Conservation (phyloP, 1,140 invertebrate species). For the Hylyphantes graminicola region DNA sequence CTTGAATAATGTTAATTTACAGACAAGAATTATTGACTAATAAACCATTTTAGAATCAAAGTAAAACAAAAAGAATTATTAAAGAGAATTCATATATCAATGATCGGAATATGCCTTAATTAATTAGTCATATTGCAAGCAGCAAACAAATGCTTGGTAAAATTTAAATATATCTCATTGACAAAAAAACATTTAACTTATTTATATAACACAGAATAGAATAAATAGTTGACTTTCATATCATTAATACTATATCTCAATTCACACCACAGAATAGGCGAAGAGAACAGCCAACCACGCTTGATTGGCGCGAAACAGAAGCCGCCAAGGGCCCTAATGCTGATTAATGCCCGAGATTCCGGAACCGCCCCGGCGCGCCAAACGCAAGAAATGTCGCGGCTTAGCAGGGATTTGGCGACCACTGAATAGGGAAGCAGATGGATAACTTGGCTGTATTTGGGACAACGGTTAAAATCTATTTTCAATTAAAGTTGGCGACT, state of each 20-base stretch:
- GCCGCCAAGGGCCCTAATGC: constrained; percentile 26
- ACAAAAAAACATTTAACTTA: too few species aligned
- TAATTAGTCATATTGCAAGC: too few species aligned
- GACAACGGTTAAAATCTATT: constrained; percentile 31
- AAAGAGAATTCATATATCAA: too few species aligned
- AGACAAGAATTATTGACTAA: too few species aligned
- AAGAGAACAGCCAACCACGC: constrained; percentile 22
- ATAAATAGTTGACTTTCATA: too few species aligned
- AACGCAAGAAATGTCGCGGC: constrained; percentile 45
- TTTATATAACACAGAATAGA: too few species aligned
- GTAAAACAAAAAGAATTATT: too few species aligned
- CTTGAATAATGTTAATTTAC: too few species aligned
- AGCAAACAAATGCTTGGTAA: too few species aligned
- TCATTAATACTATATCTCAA: constrained; percentile 22
- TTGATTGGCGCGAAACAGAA: constrained; percentile 42
- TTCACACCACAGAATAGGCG: constrained; percentile 13
- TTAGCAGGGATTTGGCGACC: constrained; percentile 40
- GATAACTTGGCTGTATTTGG: constrained; percentile 8
- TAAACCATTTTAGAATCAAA: too few species aligned
- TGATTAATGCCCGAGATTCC: constrained; percentile 42
- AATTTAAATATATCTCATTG: too few species aligned
- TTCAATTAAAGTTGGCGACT: constrained; percentile 50
- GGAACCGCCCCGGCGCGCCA: constrained; percentile 34
- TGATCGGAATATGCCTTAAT: too few species aligned
- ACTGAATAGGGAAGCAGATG: constrained; percentile 20